Evolutionary conservation across 1,140 invertebrate genomes (phyloP).

Genomic region (Protaetia brevitarsis): DNA sequence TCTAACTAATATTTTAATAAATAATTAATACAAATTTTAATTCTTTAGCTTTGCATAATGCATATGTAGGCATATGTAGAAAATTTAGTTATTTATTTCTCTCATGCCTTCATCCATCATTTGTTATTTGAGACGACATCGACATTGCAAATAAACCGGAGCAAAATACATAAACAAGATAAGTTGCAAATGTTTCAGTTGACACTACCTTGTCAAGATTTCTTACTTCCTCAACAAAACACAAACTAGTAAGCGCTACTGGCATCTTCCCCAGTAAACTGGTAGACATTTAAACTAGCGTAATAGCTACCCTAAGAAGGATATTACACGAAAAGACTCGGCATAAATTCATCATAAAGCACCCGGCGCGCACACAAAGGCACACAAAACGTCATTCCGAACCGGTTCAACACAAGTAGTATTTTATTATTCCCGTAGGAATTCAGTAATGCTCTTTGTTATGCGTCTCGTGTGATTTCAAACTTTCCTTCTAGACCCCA

Average conservation of each 20-base stretch:
- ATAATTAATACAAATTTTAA: too few species aligned
- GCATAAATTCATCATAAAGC: slow-evolving; percentile 3
- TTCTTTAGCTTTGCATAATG: too few species aligned
- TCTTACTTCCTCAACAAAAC: too few species aligned
- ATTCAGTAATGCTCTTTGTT: slow-evolving; percentile 14
- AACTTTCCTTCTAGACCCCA: slow-evolving; percentile 11
- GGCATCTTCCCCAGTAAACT: background rate
- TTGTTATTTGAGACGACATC: too few species aligned
- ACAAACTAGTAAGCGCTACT: background rate
- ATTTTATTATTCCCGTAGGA: slow-evolving; percentile 8
- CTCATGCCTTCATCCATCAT: too few species aligned
- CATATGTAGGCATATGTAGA: too few species aligned
- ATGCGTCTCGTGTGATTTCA: slow-evolving; percentile 13
- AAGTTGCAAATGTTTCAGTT: too few species aligned
- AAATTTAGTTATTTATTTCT: too few species aligned
- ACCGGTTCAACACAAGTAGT: slow-evolving; percentile 5
- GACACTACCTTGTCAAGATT: too few species aligned
- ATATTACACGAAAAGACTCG: background rate
- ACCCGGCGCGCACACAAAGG: background rate
- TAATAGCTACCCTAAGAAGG: background rate
- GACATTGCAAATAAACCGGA: too few species aligned
- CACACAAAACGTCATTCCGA: background rate
- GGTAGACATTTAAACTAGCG: background rate
- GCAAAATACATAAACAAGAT: too few species aligned
- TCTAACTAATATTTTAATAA: too few species aligned